Evolutionary conservation across 2,888 invertebrate genomes (phyloP), one percentile per base, ranked within the genome.

Genomic region (Prosopocoilus inquinatus): DNA sequence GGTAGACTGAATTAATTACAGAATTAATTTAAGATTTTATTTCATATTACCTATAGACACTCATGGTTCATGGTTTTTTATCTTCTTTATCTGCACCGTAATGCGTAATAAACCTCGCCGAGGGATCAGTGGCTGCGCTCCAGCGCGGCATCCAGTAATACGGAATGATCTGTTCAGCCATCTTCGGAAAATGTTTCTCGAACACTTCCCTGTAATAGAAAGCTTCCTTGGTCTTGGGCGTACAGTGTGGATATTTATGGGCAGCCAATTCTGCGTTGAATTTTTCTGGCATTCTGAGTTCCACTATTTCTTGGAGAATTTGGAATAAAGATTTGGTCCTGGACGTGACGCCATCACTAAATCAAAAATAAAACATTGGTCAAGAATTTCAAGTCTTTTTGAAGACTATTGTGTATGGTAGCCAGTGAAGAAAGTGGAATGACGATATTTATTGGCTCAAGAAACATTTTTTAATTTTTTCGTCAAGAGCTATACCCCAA

Each of bases 81-180:
- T 43, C 53, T 39, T 57, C 49, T 15, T 49, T 59, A 46, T 78
- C 75, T 45, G 86, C 85, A 43, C 83, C 81, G 69, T 89, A 89
- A 77, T 88, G 88, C 66, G 84, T 82, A 58, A 89, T 87, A 70
- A 88, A 89, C 64, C 89, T 80, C 0, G 90, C 90, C 0, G 89
- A 89, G 9, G 90, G 90, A 75, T 90, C 90, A 0, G 82, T 78
- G 0, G 87, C 83, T 64, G 85, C 81, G 1, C 84, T 83, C 89
- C 89, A 90, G 67, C 84, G 82, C 0, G 90, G 90, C 90, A 90
- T 89, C 90, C 90, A 90, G 67, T 81, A 89, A 67, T 88, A 87
- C 0, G 89, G 89, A 43, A 84, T 82, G 55, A 89, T 85, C 65
- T 79, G 79, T 50, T 83, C 71, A 1, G 78, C 82, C 64, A 83